phyloP scores from a whole-genome alignment of 2,113 vertebrate genomes.

The Chamaetylas fuelleborni region DNA sequence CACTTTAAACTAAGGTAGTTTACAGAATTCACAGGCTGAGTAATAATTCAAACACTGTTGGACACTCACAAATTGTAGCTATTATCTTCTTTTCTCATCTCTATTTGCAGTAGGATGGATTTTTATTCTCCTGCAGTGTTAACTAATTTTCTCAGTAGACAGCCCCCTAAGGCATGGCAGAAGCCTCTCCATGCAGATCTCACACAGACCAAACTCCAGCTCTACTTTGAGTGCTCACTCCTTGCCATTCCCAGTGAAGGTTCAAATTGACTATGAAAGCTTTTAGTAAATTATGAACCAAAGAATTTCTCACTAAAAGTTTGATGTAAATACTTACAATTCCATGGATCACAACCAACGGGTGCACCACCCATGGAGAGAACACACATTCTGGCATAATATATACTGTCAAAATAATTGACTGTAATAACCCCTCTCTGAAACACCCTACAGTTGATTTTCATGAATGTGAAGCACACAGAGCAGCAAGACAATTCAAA shows the following conservation, averaged over 20 bases:
- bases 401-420: not conserved
- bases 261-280: not conserved
- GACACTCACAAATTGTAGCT: not conserved
- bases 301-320: not conserved
- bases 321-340: not conserved
- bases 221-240: not conserved
- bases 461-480: not conserved
- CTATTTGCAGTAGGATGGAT: not conserved
- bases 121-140: not conserved
- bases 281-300: not conserved
- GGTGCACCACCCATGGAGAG: not conserved
- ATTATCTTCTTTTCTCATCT: not conserved
- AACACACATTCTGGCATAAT: not conserved
- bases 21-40: not conserved
- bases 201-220: not conserved
- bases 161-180: not conserved
- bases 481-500: not conserved
- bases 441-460: not conserved
- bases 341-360: not conserved
- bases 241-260: not conserved
- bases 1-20: not conserved
- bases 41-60: conserved; percentile 3
- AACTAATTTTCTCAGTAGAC: not conserved
- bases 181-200: not conserved
- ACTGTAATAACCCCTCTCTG: not conserved